Conservation (phyloP, 2,888 invertebrate species). For the Rotaria socialis region DNA sequence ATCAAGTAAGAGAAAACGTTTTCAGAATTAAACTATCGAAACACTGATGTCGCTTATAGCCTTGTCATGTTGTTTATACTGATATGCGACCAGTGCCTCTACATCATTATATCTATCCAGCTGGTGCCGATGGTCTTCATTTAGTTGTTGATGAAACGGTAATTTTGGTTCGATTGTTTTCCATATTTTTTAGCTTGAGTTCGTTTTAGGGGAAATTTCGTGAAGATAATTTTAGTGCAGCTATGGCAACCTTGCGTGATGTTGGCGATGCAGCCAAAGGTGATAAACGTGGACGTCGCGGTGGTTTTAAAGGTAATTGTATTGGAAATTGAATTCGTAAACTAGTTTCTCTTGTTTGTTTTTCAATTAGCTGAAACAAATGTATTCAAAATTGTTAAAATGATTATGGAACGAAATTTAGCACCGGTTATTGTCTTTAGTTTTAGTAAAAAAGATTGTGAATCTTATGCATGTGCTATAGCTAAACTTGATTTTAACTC, state of each 20-base stretch:
- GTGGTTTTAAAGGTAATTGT: conserved; percentile 65
- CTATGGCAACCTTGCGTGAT: conserved; percentile 78
- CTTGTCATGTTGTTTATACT: conserved; percentile 97
- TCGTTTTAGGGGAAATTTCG: conserved; percentile 76
- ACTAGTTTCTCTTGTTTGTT: too few species aligned
- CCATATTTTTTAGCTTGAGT: conserved; percentile 43
- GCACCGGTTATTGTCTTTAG: conserved; percentile 98
- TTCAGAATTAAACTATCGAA: conserved; percentile 42
- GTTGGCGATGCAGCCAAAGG: conserved; percentile 78
- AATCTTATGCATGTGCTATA: conserved; percentile 90
- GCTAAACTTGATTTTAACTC: conserved; percentile 82
- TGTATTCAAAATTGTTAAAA: conserved; percentile 92
- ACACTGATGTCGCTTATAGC: conserved; percentile 64
- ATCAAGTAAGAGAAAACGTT: conserved; percentile 57
- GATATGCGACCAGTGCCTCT: conserved; percentile 94
- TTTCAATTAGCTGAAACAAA: conserved; percentile 65
- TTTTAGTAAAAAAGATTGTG: conserved; percentile 97
- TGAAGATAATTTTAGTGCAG: conserved; percentile 94
- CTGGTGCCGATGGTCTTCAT: conserved; percentile 86
- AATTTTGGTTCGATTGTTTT: conserved; percentile 58
- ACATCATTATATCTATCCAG: conserved; percentile 95
- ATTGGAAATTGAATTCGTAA: not conserved
- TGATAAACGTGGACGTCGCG: conserved; percentile 70
- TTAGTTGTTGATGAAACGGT: conserved; percentile 82
- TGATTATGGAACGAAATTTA: conserved; percentile 95